A percentile compares a stretch with the other conserved stretches of the same genome.
Conservation (phyloP, 1,140 invertebrate genomes). For the Trachymyrmex cornetzi region DNA sequence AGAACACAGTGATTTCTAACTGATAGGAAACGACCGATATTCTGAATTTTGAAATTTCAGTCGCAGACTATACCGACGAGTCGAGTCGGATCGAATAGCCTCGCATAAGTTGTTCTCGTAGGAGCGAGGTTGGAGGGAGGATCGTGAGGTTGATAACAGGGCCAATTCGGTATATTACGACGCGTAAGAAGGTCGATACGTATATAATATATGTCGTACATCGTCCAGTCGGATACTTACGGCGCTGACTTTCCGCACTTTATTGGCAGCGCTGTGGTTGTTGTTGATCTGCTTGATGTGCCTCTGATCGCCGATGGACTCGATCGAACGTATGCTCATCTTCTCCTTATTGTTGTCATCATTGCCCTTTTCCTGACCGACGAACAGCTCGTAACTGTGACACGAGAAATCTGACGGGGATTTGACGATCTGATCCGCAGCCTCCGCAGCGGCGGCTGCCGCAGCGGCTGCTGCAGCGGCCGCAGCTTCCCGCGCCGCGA, state of each 20-base stretch:
- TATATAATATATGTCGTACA: constrained; percentile 2
- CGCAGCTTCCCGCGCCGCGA: constrained; percentile 88
- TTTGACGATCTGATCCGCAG: constrained; percentile 89
- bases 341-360: constrained; percentile 96
- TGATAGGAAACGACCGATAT: background rate
- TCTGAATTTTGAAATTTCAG: background rate
- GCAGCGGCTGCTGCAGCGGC: constrained; percentile 88
- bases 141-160: constrained; percentile 56
- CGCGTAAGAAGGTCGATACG: constrained; percentile 53
- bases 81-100: constrained; percentile 72
- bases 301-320: constrained; percentile 95
- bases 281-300: constrained; percentile 85
- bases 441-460: constrained; percentile 86
- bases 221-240: constrained; percentile 89
- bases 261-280: constrained; percentile 87
- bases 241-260: constrained; percentile 96
- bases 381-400: constrained; percentile 96
- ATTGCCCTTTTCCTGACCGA: constrained; percentile 94
- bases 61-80: constrained; percentile 61
- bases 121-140: constrained; percentile 63
- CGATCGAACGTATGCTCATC: constrained; percentile 95
- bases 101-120: constrained; percentile 73
- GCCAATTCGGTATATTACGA: constrained; percentile 66
- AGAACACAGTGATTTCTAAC: background rate
- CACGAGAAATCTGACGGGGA: constrained; percentile 96